Conservation (phyloP, 1,140 invertebrate species). For the Dreissena rostriformis region DNA sequence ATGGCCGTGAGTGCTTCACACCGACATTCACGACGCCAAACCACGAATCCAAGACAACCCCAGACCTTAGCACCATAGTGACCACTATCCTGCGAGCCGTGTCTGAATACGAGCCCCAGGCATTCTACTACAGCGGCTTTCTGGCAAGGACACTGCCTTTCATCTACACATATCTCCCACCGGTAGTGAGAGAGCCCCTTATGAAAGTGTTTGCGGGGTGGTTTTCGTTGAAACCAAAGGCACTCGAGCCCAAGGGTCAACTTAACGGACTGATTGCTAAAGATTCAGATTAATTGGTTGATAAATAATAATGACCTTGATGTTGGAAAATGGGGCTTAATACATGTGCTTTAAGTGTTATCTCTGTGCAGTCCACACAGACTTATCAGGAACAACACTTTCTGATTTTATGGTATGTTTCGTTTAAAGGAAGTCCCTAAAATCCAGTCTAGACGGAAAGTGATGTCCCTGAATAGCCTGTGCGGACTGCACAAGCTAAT, state of each 20-base stretch:
- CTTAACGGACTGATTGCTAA: background rate
- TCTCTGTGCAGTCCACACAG: no score
- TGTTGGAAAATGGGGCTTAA: no score
- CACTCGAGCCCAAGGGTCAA: background rate
- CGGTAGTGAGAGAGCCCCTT: constrained; percentile 58
- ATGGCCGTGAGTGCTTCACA: constrained; percentile 71
- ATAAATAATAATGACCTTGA: no score
- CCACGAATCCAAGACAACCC: constrained; percentile 61
- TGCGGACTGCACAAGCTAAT: no score
- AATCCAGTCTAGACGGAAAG: no score
- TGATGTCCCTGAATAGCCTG: no score
- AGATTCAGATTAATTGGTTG: no score
- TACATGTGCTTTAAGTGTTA: no score
- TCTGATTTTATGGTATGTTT: no score
- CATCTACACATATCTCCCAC: constrained; percentile 71
- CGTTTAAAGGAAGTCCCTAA: no score
- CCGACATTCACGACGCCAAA: constrained; percentile 67
- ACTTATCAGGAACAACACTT: no score
- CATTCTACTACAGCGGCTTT: constrained; percentile 74
- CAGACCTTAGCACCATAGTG: constrained; percentile 70
- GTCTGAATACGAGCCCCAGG: constrained; percentile 62
- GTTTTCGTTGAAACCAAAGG: constrained; percentile 68
- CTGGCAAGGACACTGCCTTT: constrained; percentile 71
- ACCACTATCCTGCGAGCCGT: constrained; percentile 69
- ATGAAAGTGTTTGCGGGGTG: constrained; percentile 67